phyloP scores from a whole-genome alignment of 2,888 invertebrate species.

The Spilosoma lubricipeda region DNA sequence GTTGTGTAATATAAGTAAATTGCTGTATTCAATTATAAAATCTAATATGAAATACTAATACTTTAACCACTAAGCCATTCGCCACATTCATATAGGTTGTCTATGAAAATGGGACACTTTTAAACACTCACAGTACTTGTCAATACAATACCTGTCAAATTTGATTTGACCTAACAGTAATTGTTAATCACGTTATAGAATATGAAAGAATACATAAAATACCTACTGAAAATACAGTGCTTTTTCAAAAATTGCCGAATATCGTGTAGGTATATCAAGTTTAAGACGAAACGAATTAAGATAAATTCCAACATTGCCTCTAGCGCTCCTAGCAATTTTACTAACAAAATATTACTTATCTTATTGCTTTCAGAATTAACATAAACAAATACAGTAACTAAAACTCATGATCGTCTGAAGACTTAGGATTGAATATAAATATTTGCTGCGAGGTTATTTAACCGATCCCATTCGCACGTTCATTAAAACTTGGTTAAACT shows the following conservation, averaged over 20 bases:
- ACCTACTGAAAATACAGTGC: background rate
- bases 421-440: constrained; percentile 35
- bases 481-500: constrained; percentile 73
- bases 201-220: background rate
- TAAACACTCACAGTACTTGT: too few relatives aligned
- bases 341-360: background rate
- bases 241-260: background rate
- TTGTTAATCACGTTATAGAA: too few relatives aligned
- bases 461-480: constrained; percentile 53
- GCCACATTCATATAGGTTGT: too few relatives aligned
- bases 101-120: too few relatives aligned
- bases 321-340: background rate
- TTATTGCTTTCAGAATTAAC: constrained; percentile 15
- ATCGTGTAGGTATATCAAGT: background rate
- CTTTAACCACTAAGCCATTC: too few relatives aligned
- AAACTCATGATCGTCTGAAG: constrained; percentile 23
- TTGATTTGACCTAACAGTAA: too few relatives aligned
- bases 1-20: too few relatives aligned
- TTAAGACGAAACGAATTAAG: background rate
- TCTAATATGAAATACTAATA: too few relatives aligned
- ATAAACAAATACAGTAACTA: constrained; percentile 27
- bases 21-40: too few relatives aligned
- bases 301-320: background rate
- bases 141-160: too few relatives aligned
- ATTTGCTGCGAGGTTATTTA: constrained; percentile 42